Conservation (phyloP, 1,140 invertebrate genomes). For the Drosophila nikananu region DNA sequence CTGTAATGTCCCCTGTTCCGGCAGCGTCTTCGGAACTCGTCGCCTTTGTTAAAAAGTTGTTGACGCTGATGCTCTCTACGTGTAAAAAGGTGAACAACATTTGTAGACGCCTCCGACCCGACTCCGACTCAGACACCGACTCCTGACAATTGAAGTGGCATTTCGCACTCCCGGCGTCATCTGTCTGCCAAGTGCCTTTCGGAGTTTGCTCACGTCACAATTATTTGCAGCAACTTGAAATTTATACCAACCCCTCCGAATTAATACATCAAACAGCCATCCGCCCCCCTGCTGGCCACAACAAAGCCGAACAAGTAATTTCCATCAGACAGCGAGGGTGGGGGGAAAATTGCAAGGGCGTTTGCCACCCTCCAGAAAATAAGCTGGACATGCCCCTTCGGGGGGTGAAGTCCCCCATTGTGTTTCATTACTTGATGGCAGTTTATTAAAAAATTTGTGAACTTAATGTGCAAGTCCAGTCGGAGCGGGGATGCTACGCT, state of each 20-base stretch:
- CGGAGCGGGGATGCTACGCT: conserved; percentile 17
- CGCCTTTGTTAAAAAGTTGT: conserved; percentile 79
- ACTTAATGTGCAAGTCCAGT: conserved; percentile 49
- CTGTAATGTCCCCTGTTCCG: conserved; percentile 13
- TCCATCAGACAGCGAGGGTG: conserved; percentile 36
- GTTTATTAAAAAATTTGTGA: conserved; percentile 82
- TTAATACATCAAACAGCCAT: conserved; percentile 69
- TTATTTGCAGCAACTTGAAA: conserved; percentile 82
- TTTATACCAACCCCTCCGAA: conserved; percentile 62
- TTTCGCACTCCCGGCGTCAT: conserved; percentile 66
- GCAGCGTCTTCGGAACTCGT: conserved; percentile 17
- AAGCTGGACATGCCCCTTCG: conserved; percentile 22
- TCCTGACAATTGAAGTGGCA: conserved; percentile 72
- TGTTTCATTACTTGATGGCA: conserved; percentile 68
- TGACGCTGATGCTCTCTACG: conserved; percentile 79
- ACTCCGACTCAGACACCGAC: conserved; percentile 17
- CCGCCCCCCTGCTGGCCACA: conserved; percentile 55
- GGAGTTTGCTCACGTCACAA: conserved; percentile 74
- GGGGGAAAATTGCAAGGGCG: conserved; percentile 51
- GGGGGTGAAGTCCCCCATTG: conserved; percentile 48
- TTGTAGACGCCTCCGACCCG: conserved; percentile 69
- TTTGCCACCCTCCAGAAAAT: conserved; percentile 17
- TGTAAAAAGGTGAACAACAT: conserved; percentile 82
- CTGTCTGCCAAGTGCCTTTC: conserved; percentile 73
- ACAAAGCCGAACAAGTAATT: conserved; percentile 73